phyloP scores from a whole-genome alignment of 2,797 vertebrate species.

The Pseudomugil gertrudae region DNA sequence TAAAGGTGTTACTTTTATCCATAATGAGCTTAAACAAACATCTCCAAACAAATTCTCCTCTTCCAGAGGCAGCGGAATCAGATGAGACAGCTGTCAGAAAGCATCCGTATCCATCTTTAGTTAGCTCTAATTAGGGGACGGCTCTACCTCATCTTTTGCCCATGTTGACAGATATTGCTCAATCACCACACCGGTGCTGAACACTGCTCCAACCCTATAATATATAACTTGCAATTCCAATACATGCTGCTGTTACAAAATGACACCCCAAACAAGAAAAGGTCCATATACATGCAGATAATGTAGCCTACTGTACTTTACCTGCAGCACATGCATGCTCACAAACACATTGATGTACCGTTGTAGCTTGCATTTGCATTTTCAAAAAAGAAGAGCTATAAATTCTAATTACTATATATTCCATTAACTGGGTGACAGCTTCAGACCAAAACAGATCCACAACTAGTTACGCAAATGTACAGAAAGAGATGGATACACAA shows the following conservation, averaged over 20 bases:
- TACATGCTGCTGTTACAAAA: slow-evolving; percentile 24
- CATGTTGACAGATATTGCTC: slow-evolving; percentile 71
- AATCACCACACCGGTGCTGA: slow-evolving; percentile 60
- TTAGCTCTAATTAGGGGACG: slow-evolving; percentile 79
- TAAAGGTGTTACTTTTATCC: slow-evolving; percentile 52
- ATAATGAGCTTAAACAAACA: slow-evolving; percentile 71
- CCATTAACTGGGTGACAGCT: slow-evolving; percentile 56
- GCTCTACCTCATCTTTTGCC: slow-evolving; percentile 64
- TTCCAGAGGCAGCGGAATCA: slow-evolving; percentile 61
- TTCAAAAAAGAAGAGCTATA: slow-evolving; percentile 16
- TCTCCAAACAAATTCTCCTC: slow-evolving; percentile 73
- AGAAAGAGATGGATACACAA: slow-evolving; percentile 40
- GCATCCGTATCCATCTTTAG: slow-evolving; percentile 74
- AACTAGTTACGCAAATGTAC: slow-evolving; percentile 57
- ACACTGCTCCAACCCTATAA: slow-evolving; percentile 37
- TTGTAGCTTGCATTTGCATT: slow-evolving; percentile 15
- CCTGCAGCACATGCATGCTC: slow-evolving; percentile 1
- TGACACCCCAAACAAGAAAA: slow-evolving; percentile 1
- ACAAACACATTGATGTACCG: slow-evolving; percentile 22
- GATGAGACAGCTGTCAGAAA: slow-evolving; percentile 80
- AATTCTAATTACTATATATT: slow-evolving; percentile 38
- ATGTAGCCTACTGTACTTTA: slow-evolving; percentile 7
- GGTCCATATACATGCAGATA: slow-evolving; percentile 12
- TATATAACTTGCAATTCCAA: slow-evolving; percentile 33
- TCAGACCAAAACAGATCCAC: slow-evolving; percentile 64